Evolutionary conservation across 2,797 vertebrate species (phyloP).

Genomic region (Pampus argenteus): DNA sequence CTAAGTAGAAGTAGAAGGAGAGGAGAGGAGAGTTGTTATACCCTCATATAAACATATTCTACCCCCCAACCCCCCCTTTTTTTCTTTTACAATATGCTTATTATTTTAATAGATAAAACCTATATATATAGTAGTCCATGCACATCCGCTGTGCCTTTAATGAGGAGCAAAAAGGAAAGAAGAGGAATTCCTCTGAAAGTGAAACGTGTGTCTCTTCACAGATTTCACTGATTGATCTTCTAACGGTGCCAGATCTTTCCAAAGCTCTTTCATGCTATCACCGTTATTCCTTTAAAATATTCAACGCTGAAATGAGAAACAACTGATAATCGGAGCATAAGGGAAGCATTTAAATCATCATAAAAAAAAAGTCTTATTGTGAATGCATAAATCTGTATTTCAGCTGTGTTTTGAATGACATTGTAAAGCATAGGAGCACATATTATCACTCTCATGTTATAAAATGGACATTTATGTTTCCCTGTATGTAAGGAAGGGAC

Average conservation of each 20-base stretch:
- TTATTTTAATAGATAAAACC: not conserved
- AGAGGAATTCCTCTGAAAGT: slow-evolving; percentile 29
- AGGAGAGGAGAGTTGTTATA: not conserved
- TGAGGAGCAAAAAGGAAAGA: slow-evolving; percentile 29
- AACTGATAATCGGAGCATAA: slow-evolving; percentile 26
- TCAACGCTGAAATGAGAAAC: slow-evolving; percentile 25
- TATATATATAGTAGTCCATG: not conserved
- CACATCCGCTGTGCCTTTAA: slow-evolving; percentile 29
- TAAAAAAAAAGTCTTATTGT: slow-evolving; percentile 6
- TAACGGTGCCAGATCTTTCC: slow-evolving; percentile 42
- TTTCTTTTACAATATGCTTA: slow-evolving; percentile 3
- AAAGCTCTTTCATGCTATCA: slow-evolving; percentile 44
- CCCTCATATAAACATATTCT: not conserved
- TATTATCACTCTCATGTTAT: slow-evolving; percentile 19
- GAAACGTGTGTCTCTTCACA: slow-evolving; percentile 24
- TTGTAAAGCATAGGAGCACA: slow-evolving; percentile 2
- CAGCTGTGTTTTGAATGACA: slow-evolving; percentile 1
- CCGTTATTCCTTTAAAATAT: slow-evolving; percentile 20
- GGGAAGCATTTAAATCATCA: slow-evolving; percentile 13
- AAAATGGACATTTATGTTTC: slow-evolving; percentile 43
- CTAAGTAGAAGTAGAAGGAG: slow-evolving; percentile 20
- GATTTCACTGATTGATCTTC: slow-evolving; percentile 44
- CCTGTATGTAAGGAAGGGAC: slow-evolving; percentile 7
- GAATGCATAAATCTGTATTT: slow-evolving; percentile 7
- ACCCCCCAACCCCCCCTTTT: not conserved